These are phyloP conservation scores for Coelinius sp. DNA, from an alignment of 2,888 invertebrate species.

Conservation along the genomic window DNA sequence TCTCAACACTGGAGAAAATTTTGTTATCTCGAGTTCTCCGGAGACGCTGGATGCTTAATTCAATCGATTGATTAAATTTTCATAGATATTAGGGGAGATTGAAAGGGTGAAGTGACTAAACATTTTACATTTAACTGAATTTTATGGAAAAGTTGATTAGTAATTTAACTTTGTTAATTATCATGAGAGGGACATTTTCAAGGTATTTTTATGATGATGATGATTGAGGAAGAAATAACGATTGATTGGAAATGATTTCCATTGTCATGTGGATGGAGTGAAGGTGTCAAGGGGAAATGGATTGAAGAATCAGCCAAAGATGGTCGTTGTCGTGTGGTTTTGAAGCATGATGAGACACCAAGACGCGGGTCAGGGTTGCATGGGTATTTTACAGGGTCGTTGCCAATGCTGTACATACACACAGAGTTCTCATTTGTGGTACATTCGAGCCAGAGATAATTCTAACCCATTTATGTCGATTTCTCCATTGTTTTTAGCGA, in stretches of 20 bases:
- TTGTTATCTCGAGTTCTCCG: not conserved
- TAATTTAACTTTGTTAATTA: too few relatives aligned
- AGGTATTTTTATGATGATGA: too few relatives aligned
- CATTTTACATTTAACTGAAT: too few relatives aligned
- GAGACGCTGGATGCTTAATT: not conserved
- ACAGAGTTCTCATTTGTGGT: not conserved
- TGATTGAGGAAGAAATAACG: not conserved
- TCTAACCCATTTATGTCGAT: constrained; percentile 1
- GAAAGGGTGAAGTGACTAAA: too few relatives aligned
- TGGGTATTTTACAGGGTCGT: constrained; percentile 7
- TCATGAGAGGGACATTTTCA: too few relatives aligned
- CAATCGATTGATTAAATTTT: constrained; percentile 7
- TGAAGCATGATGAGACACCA: not conserved
- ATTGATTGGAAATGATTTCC: not conserved
- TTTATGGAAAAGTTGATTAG: too few relatives aligned
- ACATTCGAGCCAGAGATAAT: not conserved
- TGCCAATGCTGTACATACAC: too few relatives aligned
- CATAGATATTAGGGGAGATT: not conserved
- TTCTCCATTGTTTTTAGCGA: not conserved
- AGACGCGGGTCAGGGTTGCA: constrained; percentile 14
- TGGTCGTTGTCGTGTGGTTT: not conserved
- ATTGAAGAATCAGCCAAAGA: not conserved
- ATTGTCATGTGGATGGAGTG: not conserved
- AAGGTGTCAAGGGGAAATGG: constrained; percentile 1
- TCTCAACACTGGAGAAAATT: not conserved